A percentile compares a stretch with the other conserved stretches of the same genome.
phyloP scores from a whole-genome alignment of 1,140 invertebrate species.

The Chironomus tepperi region DNA sequence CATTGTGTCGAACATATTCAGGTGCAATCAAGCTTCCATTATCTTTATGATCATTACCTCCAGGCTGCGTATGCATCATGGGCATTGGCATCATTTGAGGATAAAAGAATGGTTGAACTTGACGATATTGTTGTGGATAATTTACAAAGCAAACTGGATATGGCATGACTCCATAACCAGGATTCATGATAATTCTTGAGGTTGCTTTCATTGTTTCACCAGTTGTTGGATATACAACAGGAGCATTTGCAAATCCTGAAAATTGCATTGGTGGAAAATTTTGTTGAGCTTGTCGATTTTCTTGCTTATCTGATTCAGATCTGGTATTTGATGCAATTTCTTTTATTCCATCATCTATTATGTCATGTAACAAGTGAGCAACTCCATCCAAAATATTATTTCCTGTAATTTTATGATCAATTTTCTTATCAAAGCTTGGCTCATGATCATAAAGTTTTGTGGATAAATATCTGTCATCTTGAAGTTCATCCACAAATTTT shows the following conservation, averaged over 20 bases:
- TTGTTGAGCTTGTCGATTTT: neutral
- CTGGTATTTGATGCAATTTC: neutral
- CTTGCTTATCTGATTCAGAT: neutral
- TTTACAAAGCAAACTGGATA: conserved; percentile 22
- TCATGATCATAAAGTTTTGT: neutral
- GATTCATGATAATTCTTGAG: conserved; percentile 26
- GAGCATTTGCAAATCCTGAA: neutral
- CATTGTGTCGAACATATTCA: neutral
- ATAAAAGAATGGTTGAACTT: conserved; percentile 11
- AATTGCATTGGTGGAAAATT: conserved; percentile 3
- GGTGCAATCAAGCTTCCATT: neutral
- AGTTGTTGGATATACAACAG: conserved; percentile 25
- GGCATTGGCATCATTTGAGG: neutral
- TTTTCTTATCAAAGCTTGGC: neutral
- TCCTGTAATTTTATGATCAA: neutral
- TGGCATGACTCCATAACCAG: neutral
- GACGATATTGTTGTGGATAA: conserved; percentile 18
- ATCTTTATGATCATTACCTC: neutral
- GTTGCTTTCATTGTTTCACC: conserved; percentile 27
- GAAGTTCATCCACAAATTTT: neutral
- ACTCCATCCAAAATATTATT: neutral
- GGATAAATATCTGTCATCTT: neutral
- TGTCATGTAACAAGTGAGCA: neutral
- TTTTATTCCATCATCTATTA: neutral
- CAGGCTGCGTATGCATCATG: neutral